phyloP scores from a whole-genome alignment of 2,888 invertebrate genomes.

The Amphipyra tragopoginis region DNA sequence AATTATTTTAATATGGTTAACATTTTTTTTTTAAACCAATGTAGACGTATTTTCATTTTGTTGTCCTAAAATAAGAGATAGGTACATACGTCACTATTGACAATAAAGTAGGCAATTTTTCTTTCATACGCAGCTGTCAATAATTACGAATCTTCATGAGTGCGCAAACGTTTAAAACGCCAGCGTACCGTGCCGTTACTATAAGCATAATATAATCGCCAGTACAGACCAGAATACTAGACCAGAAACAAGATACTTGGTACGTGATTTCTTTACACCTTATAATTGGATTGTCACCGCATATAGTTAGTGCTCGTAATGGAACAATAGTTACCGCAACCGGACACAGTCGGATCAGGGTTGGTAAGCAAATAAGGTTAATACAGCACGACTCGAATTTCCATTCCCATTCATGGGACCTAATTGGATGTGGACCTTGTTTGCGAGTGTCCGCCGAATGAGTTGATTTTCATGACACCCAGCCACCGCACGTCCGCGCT shows the following conservation, averaged over 20 bases:
- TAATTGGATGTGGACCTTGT: constrained; percentile 70
- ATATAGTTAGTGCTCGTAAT: constrained; percentile 34
- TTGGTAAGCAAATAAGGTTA: constrained; percentile 66
- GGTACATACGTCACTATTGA: too few species aligned
- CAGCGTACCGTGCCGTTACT: too few species aligned
- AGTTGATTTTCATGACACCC: constrained; percentile 71
- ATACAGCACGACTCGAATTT: constrained; percentile 66
- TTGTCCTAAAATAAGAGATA: too few species aligned
- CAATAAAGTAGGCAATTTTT: too few species aligned
- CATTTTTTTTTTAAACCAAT: too few species aligned
- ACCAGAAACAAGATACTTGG: background rate
- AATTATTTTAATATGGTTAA: too few species aligned
- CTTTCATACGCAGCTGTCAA: too few species aligned
- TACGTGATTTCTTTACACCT: constrained; percentile 44
- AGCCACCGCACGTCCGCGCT: constrained; percentile 32
- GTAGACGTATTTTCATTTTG: too few species aligned
- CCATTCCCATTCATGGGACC: constrained; percentile 66
- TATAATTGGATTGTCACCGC: constrained; percentile 47
- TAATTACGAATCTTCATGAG: too few species aligned
- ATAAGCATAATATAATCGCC: too few species aligned
- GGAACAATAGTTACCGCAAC: constrained; percentile 56
- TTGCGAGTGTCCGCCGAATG: constrained; percentile 59
- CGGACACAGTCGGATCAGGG: constrained; percentile 52
- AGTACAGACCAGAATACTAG: too few species aligned
- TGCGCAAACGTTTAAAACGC: too few species aligned